These are phyloP conservation scores for Ursus arctos DNA, from an alignment of 2,113 vertebrate genomes.

Conservation along the genomic window DNA sequence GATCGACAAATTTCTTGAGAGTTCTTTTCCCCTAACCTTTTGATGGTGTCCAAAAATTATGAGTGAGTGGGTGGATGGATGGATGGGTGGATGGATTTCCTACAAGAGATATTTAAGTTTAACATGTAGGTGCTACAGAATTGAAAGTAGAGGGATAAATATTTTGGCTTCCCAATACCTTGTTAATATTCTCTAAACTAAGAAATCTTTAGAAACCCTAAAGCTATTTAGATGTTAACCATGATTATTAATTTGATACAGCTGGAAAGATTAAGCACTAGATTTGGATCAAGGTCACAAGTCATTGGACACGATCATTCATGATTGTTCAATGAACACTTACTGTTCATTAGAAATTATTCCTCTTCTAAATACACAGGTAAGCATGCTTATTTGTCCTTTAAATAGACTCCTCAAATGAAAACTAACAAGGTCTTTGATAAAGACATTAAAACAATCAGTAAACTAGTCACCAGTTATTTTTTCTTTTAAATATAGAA, in stretches of 20 bases:
- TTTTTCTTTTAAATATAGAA: constrained; percentile 20
- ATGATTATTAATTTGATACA: background rate
- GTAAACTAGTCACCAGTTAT: background rate
- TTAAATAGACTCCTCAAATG: constrained; percentile 9
- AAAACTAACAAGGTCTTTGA: background rate
- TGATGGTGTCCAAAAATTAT: background rate
- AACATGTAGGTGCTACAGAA: background rate
- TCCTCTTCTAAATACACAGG: background rate
- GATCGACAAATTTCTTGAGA: background rate
- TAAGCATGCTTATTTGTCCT: background rate
- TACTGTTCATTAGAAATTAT: background rate
- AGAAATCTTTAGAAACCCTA: background rate
- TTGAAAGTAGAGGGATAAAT: constrained; percentile 12
- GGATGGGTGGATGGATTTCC: background rate
- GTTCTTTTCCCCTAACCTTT: background rate
- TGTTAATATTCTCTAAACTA: constrained; percentile 55
- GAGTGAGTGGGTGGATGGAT: background rate
- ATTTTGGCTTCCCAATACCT: background rate
- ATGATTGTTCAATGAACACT: background rate
- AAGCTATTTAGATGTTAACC: constrained; percentile 30
- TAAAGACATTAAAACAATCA: background rate
- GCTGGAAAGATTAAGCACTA: background rate
- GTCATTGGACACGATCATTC: background rate
- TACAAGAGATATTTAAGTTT: constrained; percentile 27
- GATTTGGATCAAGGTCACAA: background rate